These are phyloP conservation scores for Sebastes baramenuke DNA, from an alignment of 2,797 vertebrate genomes.

Conservation along the genomic window DNA sequence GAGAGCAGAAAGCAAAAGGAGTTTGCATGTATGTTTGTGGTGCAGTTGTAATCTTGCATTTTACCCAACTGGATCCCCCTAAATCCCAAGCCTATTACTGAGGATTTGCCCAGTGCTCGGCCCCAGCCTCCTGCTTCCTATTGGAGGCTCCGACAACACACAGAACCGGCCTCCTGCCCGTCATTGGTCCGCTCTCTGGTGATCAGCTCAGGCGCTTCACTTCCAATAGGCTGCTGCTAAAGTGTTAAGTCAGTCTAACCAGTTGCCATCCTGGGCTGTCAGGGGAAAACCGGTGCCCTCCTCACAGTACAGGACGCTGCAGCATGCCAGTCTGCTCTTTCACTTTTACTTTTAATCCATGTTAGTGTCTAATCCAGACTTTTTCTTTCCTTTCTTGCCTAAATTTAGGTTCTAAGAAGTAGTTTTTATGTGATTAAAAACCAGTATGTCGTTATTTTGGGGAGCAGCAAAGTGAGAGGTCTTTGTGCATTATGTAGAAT, in stretches of 20 bases:
- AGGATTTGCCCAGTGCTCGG: slow-evolving; percentile 74
- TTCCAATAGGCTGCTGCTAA: slow-evolving; percentile 52
- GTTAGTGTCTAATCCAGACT: not conserved
- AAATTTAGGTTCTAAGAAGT: not conserved
- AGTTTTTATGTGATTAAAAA: not conserved
- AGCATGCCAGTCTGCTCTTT: not conserved
- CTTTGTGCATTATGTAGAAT: not conserved
- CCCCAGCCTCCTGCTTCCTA: slow-evolving; percentile 37
- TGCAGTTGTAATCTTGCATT: slow-evolving; percentile 72
- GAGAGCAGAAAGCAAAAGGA: slow-evolving; percentile 46
- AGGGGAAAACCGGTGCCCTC: slow-evolving; percentile 35
- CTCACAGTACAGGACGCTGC: not conserved
- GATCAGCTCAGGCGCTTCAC: slow-evolving; percentile 47
- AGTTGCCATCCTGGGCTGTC: slow-evolving; percentile 49
- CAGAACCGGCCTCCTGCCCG: not conserved
- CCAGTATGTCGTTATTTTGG: not conserved
- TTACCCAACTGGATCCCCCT: slow-evolving; percentile 73
- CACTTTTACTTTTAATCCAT: not conserved
- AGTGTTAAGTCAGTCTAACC: slow-evolving; percentile 52
- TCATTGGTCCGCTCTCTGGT: slow-evolving; percentile 59
- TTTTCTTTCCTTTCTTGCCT: not conserved
- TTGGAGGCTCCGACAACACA: slow-evolving; percentile 56
- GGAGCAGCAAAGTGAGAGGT: not conserved
- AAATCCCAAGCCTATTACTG: slow-evolving; percentile 84
- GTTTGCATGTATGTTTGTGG: slow-evolving; percentile 53